phyloP scores from a whole-genome alignment of 2,888 invertebrate genomes.

The Nomada ferruginata region DNA sequence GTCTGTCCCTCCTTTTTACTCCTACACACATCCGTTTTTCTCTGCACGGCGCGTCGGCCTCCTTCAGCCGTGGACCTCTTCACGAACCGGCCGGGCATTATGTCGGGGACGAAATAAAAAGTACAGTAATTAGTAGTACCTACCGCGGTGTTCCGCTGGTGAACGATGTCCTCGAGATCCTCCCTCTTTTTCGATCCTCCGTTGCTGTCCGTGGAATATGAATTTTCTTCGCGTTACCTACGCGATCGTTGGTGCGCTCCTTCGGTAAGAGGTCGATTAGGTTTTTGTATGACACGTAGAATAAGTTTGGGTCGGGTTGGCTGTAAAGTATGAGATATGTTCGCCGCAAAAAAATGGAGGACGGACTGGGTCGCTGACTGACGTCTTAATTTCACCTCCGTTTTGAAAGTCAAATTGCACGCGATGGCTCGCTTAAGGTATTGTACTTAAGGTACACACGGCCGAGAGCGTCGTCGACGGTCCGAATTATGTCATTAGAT shows the following conservation, averaged over 20 bases:
- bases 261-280: not conserved
- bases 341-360: not conserved
- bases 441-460: not conserved
- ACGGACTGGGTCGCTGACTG: not conserved
- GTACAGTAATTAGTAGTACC: slow-evolving; percentile 70
- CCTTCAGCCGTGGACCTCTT: slow-evolving; percentile 9
- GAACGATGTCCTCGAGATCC: slow-evolving; percentile 52
- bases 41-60: not conserved
- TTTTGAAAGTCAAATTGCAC: slow-evolving; percentile 34
- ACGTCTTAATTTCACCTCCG: slow-evolving; percentile 26
- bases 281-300: no score
- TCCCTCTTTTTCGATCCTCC: slow-evolving; percentile 46
- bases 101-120: slow-evolving; percentile 67
- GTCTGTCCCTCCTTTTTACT: slow-evolving; percentile 44
- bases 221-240: slow-evolving; percentile 28
- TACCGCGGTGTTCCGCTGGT: slow-evolving; percentile 68
- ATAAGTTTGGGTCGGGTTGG: no score
- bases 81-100: slow-evolving; percentile 52
- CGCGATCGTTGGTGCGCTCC: no score
- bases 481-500: slow-evolving; percentile 78
- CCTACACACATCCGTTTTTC: slow-evolving; percentile 42
- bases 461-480: slow-evolving; percentile 20
- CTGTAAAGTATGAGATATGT: no score
- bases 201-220: not conserved
- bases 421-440: not conserved